Percentiles rank a stretch among this genome's conserved stretches.
Conservation (phyloP, 1,140 invertebrate species). For the Drepana arcuata region DNA sequence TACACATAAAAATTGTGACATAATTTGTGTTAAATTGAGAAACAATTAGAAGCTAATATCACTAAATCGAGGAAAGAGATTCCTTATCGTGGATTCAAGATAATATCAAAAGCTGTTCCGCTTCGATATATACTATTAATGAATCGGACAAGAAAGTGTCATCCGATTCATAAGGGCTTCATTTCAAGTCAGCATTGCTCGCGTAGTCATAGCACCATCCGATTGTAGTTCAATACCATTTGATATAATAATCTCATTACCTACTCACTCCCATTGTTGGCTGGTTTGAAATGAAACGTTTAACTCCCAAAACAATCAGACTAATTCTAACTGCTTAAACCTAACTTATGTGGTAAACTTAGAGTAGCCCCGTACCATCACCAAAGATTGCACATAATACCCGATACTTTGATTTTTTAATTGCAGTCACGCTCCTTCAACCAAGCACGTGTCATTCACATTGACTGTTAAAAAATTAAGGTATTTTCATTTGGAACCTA, state of each 20-base stretch:
- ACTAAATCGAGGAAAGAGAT: constrained; percentile 66
- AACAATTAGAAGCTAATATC: constrained; percentile 69
- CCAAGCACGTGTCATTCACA: constrained; percentile 26
- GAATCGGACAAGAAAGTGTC: constrained; percentile 61
- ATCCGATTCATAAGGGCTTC: constrained; percentile 58
- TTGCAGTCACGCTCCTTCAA: constrained; percentile 69
- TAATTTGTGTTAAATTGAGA: constrained; percentile 58
- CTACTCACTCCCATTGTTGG: constrained; percentile 9
- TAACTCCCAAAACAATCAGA: constrained; percentile 27
- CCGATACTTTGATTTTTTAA: constrained; percentile 74
- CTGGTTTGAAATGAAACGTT: constrained; percentile 62
- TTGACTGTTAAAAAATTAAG: constrained; percentile 64
- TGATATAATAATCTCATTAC: constrained; percentile 16
- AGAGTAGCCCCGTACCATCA: constrained; percentile 69
- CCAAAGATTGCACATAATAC: constrained; percentile 75
- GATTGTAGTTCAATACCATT: constrained; percentile 13
- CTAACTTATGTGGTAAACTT: constrained; percentile 41
- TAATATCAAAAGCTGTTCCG: constrained; percentile 24
- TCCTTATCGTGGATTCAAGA: constrained; percentile 46
- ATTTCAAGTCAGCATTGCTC: constrained; percentile 52
- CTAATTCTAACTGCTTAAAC: constrained; percentile 29
- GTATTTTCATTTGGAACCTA: constrained; percentile 49
- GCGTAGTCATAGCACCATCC: constrained; percentile 43
- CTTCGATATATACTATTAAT: constrained; percentile 32
- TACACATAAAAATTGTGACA: constrained; percentile 62